These are phyloP conservation scores for Urophycis tenuis DNA, from an alignment of 2,797 vertebrate species.

Conservation along the genomic window DNA sequence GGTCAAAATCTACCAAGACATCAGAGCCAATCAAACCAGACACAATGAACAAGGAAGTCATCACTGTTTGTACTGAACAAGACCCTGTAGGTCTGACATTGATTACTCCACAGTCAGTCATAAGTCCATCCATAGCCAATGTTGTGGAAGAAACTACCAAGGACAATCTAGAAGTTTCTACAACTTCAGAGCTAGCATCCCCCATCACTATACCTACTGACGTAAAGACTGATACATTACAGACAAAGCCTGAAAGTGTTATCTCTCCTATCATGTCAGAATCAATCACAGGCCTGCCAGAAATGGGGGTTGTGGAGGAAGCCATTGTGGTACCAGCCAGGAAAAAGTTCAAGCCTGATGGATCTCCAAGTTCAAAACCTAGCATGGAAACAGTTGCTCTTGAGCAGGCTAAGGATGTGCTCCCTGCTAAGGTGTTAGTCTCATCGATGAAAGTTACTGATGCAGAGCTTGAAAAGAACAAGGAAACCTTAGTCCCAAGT, in stretches of 20 bases:
- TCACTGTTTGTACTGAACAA: neutral
- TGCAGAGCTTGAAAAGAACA: no score
- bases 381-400: no score
- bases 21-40: neutral
- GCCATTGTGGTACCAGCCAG: neutral
- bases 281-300: neutral
- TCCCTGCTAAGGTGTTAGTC: no score
- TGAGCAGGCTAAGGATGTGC: no score
- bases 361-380: no score
- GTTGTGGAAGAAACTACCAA: slow-evolving; percentile 14
- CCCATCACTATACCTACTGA: neutral
- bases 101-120: neutral
- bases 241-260: no score
- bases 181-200: slow-evolving; percentile 8
- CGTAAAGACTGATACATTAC: neutral
- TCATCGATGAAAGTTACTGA: no score
- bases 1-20: neutral
- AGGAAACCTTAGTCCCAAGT: no score
- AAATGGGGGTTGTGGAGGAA: neutral
- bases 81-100: neutral
- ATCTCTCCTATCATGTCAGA: neutral
- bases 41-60: neutral
- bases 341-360: neutral
- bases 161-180: slow-evolving; percentile 17
- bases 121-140: neutral